These are phyloP conservation scores for Paratrypauchen microcephalus DNA, from an alignment of 2,797 vertebrate species.

Conservation along the genomic window DNA sequence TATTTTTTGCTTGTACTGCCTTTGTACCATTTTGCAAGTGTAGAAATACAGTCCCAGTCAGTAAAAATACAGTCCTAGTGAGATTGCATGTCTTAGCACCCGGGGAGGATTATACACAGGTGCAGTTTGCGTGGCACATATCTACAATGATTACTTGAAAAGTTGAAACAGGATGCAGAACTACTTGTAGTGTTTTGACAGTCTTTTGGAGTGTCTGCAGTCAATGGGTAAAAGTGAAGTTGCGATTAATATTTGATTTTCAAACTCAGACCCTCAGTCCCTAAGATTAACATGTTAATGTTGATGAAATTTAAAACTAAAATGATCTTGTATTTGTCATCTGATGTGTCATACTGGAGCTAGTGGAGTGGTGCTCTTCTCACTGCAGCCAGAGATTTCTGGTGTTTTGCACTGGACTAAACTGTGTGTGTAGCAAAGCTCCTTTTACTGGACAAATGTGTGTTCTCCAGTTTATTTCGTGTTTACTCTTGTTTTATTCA, in stretches of 20 bases:
- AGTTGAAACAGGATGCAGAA: not conserved
- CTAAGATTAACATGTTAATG: not conserved
- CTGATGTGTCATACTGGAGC: too few relatives aligned
- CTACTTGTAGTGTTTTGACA: not conserved
- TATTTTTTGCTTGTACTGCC: not conserved
- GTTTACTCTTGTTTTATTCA: too few relatives aligned
- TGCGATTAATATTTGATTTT: too few relatives aligned
- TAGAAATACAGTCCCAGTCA: not conserved
- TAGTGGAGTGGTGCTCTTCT: too few relatives aligned
- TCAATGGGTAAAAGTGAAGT: too few relatives aligned
- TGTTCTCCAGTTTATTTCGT: too few relatives aligned
- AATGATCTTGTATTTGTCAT: too few relatives aligned
- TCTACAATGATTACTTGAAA: not conserved
- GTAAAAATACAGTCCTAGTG: not conserved
- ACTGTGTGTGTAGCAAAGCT: too few relatives aligned
- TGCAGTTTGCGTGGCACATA: not conserved
- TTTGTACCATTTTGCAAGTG: not conserved
- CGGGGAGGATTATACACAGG: not conserved
- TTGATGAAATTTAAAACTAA: too few relatives aligned
- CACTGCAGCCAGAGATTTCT: too few relatives aligned
- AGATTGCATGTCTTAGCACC: not conserved
- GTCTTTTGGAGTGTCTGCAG: not conserved
- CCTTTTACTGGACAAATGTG: too few relatives aligned
- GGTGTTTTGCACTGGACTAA: too few relatives aligned
- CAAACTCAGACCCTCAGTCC: not conserved